A percentile compares a stretch with the other conserved stretches of the same genome.
These are phyloP conservation scores for Pogoniulus pusillus DNA, from an alignment of 2,797 vertebrate species.

Conservation along the genomic window DNA sequence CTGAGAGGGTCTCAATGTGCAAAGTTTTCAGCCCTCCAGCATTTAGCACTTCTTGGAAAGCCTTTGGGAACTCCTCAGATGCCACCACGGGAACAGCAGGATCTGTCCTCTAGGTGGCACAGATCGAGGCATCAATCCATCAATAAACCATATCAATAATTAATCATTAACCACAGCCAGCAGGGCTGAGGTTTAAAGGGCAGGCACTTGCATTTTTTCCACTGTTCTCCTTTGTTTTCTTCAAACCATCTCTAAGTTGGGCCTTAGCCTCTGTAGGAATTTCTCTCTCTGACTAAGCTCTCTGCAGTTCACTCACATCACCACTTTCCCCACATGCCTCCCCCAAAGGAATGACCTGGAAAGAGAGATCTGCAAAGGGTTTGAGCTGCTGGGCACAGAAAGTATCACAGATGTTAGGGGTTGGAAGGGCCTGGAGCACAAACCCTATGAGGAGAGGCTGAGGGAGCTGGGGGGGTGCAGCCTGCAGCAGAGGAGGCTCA, in stretches of 20 bases:
- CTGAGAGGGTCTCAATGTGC: background rate
- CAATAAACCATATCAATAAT: constrained; percentile 51
- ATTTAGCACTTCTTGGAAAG: background rate
- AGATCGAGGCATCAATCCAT: constrained; percentile 11
- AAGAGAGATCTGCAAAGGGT: background rate
- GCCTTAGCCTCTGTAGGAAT: background rate
- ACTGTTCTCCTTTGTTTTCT: background rate
- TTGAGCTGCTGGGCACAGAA: background rate
- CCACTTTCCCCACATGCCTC: background rate
- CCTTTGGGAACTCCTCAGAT: background rate
- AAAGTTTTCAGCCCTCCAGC: background rate
- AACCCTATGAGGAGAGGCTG: no score
- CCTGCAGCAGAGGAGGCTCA: no score
- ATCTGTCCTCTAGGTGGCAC: constrained; percentile 18
- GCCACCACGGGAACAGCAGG: background rate
- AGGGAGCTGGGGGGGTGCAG: no score
- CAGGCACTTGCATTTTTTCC: background rate
- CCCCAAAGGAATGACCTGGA: background rate
- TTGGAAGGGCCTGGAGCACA: no score
- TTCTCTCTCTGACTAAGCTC: background rate
- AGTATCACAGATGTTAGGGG: no score
- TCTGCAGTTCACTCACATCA: background rate
- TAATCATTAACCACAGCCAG: constrained; percentile 33
- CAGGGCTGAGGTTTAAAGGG: constrained; percentile 55
- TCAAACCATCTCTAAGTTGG: background rate